These are phyloP conservation scores for Trinectes maculatus DNA, from an alignment of 2,113 vertebrate species.

Conservation along the genomic window DNA sequence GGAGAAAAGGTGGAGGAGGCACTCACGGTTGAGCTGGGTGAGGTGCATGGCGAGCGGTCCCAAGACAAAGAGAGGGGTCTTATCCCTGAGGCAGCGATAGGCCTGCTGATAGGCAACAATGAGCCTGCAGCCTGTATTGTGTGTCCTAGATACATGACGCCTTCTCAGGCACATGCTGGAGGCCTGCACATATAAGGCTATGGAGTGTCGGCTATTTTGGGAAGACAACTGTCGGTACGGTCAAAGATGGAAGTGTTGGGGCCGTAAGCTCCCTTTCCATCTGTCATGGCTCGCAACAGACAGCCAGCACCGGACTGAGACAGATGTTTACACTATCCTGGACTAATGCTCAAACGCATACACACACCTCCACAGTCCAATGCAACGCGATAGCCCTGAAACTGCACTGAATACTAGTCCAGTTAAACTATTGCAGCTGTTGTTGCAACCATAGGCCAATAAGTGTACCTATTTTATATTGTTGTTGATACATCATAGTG, in stretches of 20 bases:
- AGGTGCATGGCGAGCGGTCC: slow-evolving; percentile 82
- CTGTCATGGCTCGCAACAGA: slow-evolving; percentile 76
- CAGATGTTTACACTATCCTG: slow-evolving; percentile 75
- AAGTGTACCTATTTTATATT: no score
- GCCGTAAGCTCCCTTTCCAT: slow-evolving; percentile 72
- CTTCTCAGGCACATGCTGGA: slow-evolving; percentile 69
- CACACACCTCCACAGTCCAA: background rate
- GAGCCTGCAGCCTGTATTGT: slow-evolving; percentile 60
- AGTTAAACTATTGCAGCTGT: background rate
- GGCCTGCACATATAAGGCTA: slow-evolving; percentile 92
- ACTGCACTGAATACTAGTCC: background rate
- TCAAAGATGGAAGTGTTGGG: slow-evolving; percentile 74
- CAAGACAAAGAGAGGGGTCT: slow-evolving; percentile 42
- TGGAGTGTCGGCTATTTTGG: slow-evolving; percentile 88
- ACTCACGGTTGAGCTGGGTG: slow-evolving; percentile 89
- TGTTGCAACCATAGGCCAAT: background rate
- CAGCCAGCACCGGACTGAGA: slow-evolving; percentile 37
- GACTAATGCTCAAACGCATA: slow-evolving; percentile 58
- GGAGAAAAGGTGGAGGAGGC: slow-evolving; percentile 92
- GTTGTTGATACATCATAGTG: no score
- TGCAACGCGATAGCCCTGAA: background rate
- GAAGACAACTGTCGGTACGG: slow-evolving; percentile 81
- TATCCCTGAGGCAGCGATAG: slow-evolving; percentile 30
- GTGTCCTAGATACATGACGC: slow-evolving; percentile 80
- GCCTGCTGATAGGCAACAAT: slow-evolving; percentile 66